Evolutionary conservation across 2,888 invertebrate genomes (phyloP).

Genomic region (Netelia fuscicornis): DNA sequence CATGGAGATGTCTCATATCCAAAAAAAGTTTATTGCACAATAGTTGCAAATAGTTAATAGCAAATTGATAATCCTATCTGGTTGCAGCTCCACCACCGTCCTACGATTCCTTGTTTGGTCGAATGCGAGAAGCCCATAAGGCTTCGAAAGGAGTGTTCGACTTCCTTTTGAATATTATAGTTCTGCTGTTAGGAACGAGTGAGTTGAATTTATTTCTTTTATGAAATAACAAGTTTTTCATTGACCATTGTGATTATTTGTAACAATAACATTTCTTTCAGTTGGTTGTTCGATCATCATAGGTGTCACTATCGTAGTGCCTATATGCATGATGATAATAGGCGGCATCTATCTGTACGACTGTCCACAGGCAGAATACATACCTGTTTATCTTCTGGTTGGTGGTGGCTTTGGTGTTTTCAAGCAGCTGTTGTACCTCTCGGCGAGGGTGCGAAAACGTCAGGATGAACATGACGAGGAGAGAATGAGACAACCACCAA

Average conservation of each 20-base stretch:
- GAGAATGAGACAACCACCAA: slow-evolving; percentile 86
- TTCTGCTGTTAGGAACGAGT: slow-evolving; percentile 88
- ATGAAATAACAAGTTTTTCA: not conserved
- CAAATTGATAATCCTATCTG: slow-evolving; percentile 18
- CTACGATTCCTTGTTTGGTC: slow-evolving; percentile 89
- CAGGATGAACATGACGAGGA: slow-evolving; percentile 86
- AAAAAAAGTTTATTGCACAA: not conserved
- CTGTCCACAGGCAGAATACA: slow-evolving; percentile 89
- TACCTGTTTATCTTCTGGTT: slow-evolving; percentile 89
- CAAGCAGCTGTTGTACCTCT: slow-evolving; percentile 87
- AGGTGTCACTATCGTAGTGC: slow-evolving; percentile 88
- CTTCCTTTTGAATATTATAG: slow-evolving; percentile 87
- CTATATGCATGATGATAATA: slow-evolving; percentile 89
- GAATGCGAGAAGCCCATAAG: slow-evolving; percentile 88
- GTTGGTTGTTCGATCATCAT: slow-evolving; percentile 89
- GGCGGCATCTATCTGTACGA: slow-evolving; percentile 88
- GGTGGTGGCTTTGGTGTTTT: slow-evolving; percentile 89
- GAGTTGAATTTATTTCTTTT: slow-evolving; percentile 78
- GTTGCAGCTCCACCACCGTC: slow-evolving; percentile 88
- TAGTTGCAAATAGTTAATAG: not conserved
- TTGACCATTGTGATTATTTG: slow-evolving; percentile 35
- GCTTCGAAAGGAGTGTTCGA: slow-evolving; percentile 87
- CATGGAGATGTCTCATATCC: not conserved
- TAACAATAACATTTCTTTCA: slow-evolving; percentile 81
- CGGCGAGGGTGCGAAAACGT: slow-evolving; percentile 86